Evolutionary conservation across 1,140 invertebrate genomes (phyloP).

Genomic region (Chionoecetes opilio): DNA sequence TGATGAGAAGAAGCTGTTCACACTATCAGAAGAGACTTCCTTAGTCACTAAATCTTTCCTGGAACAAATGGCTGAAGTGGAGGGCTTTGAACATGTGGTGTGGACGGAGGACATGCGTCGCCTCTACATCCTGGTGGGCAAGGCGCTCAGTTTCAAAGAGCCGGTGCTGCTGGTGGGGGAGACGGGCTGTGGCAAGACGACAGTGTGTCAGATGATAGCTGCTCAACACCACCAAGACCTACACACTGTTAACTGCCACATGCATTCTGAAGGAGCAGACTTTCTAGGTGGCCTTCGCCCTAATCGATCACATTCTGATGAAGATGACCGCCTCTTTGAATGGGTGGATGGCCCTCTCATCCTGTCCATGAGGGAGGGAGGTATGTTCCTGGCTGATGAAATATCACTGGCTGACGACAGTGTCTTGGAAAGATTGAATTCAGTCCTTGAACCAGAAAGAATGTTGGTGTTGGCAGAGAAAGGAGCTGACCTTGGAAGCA

Average conservation of each 20-base stretch:
- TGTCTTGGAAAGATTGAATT: constrained; percentile 98
- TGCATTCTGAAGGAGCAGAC: constrained; percentile 99
- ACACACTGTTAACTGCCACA: constrained; percentile 97
- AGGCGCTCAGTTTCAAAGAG: constrained; percentile 96
- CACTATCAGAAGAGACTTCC: constrained; percentile 89
- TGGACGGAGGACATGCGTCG: constrained; percentile 97
- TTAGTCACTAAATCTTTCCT: constrained; percentile 90
- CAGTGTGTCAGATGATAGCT: constrained; percentile 95
- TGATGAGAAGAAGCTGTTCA: constrained; percentile 90
- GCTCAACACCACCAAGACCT: constrained; percentile 88
- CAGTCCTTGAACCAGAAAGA: constrained; percentile 95
- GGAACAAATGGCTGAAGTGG: constrained; percentile 86
- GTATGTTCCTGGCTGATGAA: constrained; percentile 98
- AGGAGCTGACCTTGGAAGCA: constrained; percentile 84
- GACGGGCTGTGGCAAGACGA: constrained; percentile 99
- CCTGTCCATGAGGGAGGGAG: constrained; percentile 93
- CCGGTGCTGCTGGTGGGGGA: constrained; percentile 98
- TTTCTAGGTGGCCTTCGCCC: constrained; percentile 98
- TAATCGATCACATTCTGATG: constrained; percentile 87
- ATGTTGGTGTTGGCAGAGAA: constrained; percentile 96
- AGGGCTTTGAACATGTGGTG: constrained; percentile 92
- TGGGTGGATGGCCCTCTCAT: constrained; percentile 99
- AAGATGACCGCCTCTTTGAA: constrained; percentile 90
- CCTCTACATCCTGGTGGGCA: constrained; percentile 94
- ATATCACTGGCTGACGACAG: constrained; percentile 99